A percentile compares a stretch with the other conserved stretches of the same genome.
phyloP scores from a whole-genome alignment of 2,888 invertebrate genomes.

The Sinelater perroti region DNA sequence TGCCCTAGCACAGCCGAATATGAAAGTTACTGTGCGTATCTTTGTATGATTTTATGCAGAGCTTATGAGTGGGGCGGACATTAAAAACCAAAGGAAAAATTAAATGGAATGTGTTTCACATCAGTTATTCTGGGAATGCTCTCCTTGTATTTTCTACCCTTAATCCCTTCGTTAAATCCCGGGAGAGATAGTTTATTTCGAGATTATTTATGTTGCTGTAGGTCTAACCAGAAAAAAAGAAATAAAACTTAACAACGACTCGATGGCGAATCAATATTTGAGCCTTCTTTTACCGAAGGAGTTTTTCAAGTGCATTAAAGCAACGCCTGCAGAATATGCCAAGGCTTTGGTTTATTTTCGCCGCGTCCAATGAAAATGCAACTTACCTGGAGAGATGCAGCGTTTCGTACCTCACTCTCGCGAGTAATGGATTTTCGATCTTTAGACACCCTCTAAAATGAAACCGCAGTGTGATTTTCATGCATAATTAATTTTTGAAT shows the following conservation, averaged over 20 bases:
- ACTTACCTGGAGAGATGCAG: not conserved
- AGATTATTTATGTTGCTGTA: too few relatives aligned
- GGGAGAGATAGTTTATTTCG: not conserved
- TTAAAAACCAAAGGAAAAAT: conserved; percentile 9
- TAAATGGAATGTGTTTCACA: conserved; percentile 6
- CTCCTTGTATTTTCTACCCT: conserved; percentile 7
- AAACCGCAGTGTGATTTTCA: too few relatives aligned
- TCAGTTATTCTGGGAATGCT: not conserved
- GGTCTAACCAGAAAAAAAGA: too few relatives aligned
- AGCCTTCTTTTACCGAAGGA: too few relatives aligned
- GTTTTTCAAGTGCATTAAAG: conserved; percentile 10
- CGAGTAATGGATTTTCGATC: not conserved
- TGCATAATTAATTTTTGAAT: too few relatives aligned
- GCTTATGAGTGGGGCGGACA: conserved; percentile 8
- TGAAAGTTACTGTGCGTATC: conserved; percentile 13
- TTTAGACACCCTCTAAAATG: too few relatives aligned
- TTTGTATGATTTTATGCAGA: conserved; percentile 17
- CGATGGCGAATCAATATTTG: too few relatives aligned
- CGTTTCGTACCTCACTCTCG: not conserved
- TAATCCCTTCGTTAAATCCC: not conserved
- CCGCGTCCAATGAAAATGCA: not conserved
- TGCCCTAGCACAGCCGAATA: conserved; percentile 4
- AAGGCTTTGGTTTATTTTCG: not conserved
- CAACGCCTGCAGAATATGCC: conserved; percentile 7
- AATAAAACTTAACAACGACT: too few relatives aligned